Evolutionary conservation across 2,113 vertebrate species (phyloP).

Genomic region (Pavo muticus): DNA sequence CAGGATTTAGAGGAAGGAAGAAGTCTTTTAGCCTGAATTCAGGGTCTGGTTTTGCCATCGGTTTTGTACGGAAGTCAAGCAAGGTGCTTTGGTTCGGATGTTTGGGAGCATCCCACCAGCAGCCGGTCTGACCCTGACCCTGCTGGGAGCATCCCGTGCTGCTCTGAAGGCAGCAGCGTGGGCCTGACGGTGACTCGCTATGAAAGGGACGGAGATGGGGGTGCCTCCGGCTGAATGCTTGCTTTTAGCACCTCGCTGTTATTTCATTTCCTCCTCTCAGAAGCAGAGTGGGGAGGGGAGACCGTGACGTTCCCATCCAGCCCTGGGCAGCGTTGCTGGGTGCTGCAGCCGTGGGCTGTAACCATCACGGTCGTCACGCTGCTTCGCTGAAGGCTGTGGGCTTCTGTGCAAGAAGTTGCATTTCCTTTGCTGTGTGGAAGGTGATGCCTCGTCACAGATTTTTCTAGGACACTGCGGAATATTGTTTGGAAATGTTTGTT

Average conservation of each 20-base stretch:
- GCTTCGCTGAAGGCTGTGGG: not conserved
- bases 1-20: not conserved
- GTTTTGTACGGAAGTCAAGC: fast-evolving
- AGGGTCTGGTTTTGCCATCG: fast-evolving
- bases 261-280: fast-evolving
- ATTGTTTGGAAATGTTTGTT: no score
- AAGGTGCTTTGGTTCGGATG: fast-evolving
- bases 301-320: not conserved
- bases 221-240: not conserved
- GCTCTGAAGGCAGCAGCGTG: no score
- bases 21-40: not conserved
- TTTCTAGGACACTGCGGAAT: not conserved
- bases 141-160: not conserved
- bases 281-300: not conserved
- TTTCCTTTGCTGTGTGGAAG: not conserved
- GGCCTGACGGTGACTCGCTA: fast-evolving
- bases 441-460: not conserved
- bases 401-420: not conserved
- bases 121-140: not conserved
- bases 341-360: not conserved
- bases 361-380: not conserved
- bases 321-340: not conserved
- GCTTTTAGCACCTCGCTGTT: not conserved
- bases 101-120: not conserved
- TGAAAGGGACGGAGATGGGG: fast-evolving